Conservation (phyloP, 2,113 vertebrate species). For the Fregata magnificens region DNA sequence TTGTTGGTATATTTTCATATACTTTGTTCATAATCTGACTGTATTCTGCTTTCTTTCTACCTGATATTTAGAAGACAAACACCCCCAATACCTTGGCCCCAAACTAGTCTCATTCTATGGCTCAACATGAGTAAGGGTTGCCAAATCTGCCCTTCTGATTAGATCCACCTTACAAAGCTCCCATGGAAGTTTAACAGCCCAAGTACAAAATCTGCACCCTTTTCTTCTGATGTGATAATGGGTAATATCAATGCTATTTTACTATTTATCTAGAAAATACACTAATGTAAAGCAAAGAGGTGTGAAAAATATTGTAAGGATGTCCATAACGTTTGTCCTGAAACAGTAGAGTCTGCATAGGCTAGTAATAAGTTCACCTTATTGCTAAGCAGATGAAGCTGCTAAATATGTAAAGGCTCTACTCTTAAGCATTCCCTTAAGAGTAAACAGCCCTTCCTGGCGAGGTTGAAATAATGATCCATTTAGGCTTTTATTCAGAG, state of each 20-base stretch:
- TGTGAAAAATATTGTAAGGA: neutral
- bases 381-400: neutral
- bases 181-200: neutral
- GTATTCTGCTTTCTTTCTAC: neutral
- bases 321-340: neutral
- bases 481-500: conserved; percentile 7
- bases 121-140: neutral
- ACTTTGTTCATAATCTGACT: neutral
- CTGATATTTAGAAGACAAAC: neutral
- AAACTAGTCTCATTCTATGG: neutral
- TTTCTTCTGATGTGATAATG: neutral
- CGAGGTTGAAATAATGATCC: conserved; percentile 47
- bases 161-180: neutral
- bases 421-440: neutral
- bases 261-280: neutral
- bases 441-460: neutral
- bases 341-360: neutral
- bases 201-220: neutral
- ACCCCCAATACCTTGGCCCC: neutral
- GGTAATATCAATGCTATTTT: neutral
- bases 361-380: neutral
- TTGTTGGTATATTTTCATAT: neutral
- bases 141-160: neutral
- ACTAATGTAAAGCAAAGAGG: neutral
- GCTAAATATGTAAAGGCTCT: neutral